Percentiles rank a stretch among this genome's conserved stretches.
Conservation (phyloP, 2,797 vertebrate genomes). For the Tragelaphus oryx region DNA sequence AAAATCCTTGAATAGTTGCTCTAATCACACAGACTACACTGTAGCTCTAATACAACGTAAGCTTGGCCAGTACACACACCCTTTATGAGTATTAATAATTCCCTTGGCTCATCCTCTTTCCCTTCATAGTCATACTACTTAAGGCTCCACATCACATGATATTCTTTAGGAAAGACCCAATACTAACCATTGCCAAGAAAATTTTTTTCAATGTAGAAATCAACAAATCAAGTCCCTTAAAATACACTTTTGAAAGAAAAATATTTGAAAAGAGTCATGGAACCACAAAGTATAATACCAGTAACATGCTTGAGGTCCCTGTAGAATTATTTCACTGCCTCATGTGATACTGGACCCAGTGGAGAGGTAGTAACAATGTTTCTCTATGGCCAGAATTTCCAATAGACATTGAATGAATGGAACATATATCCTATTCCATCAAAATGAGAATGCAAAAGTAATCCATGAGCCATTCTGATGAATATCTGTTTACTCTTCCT, state of each 20-base stretch:
- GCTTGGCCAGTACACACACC: neutral
- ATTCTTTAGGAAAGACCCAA: neutral
- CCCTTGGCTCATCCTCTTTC: neutral
- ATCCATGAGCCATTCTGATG: neutral
- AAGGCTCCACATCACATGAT: neutral
- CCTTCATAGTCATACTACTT: neutral
- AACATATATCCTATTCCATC: neutral
- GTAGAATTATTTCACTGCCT: neutral
- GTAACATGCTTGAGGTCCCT: neutral
- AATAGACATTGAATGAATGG: neutral
- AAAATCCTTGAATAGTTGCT: neutral
- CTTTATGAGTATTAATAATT: neutral
- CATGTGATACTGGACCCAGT: neutral
- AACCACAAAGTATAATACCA: neutral
- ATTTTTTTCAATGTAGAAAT: neutral
- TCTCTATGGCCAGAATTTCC: neutral
- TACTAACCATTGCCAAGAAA: neutral
- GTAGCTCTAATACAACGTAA: no score
- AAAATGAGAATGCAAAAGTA: neutral
- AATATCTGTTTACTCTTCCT: slow-evolving; percentile 10
- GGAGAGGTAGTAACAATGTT: neutral
- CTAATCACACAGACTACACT: neutral
- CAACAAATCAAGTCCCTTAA: neutral
- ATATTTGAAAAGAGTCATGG: neutral
- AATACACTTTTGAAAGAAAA: neutral